Conservation (phyloP, 2,888 invertebrate genomes). For the Xestobium rufovillosum region DNA sequence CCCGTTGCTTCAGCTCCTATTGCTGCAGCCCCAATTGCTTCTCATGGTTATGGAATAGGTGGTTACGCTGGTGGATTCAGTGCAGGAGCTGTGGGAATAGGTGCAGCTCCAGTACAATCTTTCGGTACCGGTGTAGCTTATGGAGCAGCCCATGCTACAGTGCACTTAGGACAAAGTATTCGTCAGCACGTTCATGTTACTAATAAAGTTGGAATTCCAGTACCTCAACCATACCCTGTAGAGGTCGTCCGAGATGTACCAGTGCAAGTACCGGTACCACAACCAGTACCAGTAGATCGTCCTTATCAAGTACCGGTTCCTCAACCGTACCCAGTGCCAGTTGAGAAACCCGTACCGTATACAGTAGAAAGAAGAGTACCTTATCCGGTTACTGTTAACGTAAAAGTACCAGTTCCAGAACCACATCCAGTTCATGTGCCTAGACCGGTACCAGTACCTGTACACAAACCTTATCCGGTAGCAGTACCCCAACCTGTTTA, state of each 20-base stretch:
- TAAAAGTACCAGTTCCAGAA: background rate
- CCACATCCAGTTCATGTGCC: background rate
- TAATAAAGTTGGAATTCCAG: background rate
- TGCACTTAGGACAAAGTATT: background rate
- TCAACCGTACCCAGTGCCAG: background rate
- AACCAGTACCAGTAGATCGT: background rate
- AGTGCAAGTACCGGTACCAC: background rate
- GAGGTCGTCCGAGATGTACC: background rate
- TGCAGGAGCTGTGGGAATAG: background rate
- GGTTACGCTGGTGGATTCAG: slow-evolving; percentile 2
- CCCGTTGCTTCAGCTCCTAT: too few species aligned
- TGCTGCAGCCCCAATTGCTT: too few species aligned
- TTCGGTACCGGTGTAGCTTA: background rate
- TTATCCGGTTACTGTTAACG: background rate
- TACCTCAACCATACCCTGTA: background rate
- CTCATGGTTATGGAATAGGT: background rate
- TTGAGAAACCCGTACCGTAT: background rate
- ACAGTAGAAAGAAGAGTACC: background rate
- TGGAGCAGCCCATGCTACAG: background rate
- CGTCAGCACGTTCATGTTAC: background rate
- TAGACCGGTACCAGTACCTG: background rate
- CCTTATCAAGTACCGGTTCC: background rate
- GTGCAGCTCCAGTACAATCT: background rate
- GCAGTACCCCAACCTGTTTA: background rate
- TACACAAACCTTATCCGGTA: background rate